Conservation (phyloP, 1,140 invertebrate species). For the Drosophila arawakana region DNA sequence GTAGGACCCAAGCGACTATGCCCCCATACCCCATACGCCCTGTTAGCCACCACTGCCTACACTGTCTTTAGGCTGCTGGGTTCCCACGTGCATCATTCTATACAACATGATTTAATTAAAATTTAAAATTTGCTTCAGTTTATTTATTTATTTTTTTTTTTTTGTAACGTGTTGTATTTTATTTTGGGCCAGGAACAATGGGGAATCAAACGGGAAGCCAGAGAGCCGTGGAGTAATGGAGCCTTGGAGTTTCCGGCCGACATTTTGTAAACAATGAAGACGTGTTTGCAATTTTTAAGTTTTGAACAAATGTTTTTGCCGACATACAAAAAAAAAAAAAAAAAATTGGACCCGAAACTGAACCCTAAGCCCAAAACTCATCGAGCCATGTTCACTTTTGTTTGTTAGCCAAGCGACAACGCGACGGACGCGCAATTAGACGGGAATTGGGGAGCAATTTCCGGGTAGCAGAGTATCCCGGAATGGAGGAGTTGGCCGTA, state of each 20-base stretch:
- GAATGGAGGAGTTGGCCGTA: neutral
- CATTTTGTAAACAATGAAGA: conserved; percentile 83
- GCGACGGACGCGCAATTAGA: conserved; percentile 67
- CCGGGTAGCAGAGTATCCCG: neutral
- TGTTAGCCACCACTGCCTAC: neutral
- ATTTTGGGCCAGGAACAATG: conserved; percentile 51
- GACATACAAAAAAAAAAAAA: conserved; percentile 4
- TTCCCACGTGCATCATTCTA: conserved; percentile 76
- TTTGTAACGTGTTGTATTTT: conserved; percentile 9
- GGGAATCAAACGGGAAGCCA: conserved; percentile 55
- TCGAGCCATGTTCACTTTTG: conserved; percentile 31
- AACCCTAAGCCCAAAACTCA: conserved; percentile 18
- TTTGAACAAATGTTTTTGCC: conserved; percentile 74
- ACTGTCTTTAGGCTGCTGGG: conserved; percentile 9
- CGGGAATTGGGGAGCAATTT: conserved; percentile 28
- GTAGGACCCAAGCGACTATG: conserved; percentile 47
- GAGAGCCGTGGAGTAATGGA: conserved; percentile 18
- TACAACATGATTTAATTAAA: conserved; percentile 83
- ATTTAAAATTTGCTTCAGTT: conserved; percentile 70
- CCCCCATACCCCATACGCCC: neutral
- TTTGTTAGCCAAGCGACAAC: conserved; percentile 37
- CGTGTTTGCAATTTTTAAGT: conserved; percentile 83
- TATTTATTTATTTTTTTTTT: conserved; percentile 15
- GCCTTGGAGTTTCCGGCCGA: conserved; percentile 67
- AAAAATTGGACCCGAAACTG: neutral